These are phyloP conservation scores for Setipinna tenuifilis DNA, from an alignment of 2,797 vertebrate genomes.

Conservation along the genomic window DNA sequence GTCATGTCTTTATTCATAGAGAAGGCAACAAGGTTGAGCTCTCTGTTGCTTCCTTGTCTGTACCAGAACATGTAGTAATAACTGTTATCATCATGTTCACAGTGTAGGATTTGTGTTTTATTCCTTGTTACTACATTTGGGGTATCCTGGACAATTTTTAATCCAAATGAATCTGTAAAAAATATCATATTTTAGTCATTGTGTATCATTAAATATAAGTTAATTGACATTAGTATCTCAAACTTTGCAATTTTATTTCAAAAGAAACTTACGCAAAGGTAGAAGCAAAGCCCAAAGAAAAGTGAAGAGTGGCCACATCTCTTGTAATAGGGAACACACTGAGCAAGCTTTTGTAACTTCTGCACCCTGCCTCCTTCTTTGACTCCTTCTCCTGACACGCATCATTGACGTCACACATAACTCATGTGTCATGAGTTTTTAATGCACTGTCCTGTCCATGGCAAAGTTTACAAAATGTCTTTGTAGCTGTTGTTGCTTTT, in stretches of 20 bases:
- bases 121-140: neutral
- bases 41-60: neutral
- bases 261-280: neutral
- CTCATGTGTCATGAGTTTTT: too few relatives aligned
- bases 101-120: neutral
- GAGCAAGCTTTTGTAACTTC: too few relatives aligned
- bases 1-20: neutral
- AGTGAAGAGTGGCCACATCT: neutral
- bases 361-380: too few relatives aligned
- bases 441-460: too few relatives aligned
- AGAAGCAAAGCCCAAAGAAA: neutral
- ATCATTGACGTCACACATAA: too few relatives aligned
- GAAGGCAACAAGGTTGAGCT: conserved; percentile 26
- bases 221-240: too few relatives aligned
- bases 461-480: too few relatives aligned
- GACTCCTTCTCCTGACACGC: too few relatives aligned
- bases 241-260: neutral
- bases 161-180: neutral
- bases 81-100: neutral
- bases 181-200: neutral
- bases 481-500: too few relatives aligned
- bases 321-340: too few relatives aligned
- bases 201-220: neutral
- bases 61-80: conserved; percentile 33
- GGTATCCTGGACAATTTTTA: conserved; percentile 2